Percentiles rank a stretch among this genome's conserved stretches.
phyloP scores from a whole-genome alignment of 1,140 invertebrate genomes.

The Tetraneura akinire region DNA sequence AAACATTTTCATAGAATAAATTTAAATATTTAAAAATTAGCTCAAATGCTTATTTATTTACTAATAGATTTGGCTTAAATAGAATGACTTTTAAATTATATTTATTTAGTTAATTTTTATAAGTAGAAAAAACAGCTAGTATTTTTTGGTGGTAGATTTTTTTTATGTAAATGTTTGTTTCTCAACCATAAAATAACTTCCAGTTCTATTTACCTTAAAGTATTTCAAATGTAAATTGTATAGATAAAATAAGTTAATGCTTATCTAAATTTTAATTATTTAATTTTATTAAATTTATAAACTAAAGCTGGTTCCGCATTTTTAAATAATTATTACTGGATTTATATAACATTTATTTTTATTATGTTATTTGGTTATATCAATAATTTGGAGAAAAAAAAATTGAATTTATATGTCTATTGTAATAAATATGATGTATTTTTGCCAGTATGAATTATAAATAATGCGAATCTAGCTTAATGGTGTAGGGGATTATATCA shows the following conservation, averaged over 20 bases:
- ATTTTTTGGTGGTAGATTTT: conserved; percentile 47
- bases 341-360: not conserved
- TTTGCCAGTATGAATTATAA: not conserved
- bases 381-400: not conserved
- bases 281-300: conserved; percentile 27
- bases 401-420: not conserved
- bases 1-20: not conserved
- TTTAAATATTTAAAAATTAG: conserved; percentile 28
- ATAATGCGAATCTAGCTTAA: conserved; percentile 30
- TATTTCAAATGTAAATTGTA: conserved; percentile 23
- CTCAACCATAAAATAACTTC: conserved; percentile 8
- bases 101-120: conserved; percentile 19
- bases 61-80: conserved; percentile 48
- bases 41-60: conserved; percentile 39
- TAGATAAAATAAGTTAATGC: conserved; percentile 41
- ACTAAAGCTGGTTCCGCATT: conserved; percentile 28
- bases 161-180: conserved; percentile 14
- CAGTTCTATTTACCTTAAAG: not conserved
- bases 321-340: not conserved
- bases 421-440: no score
- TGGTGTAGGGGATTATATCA: conserved; percentile 30
- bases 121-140: conserved; percentile 35
- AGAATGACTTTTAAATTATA: not conserved
- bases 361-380: not conserved
- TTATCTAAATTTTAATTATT: conserved; percentile 35